These are phyloP conservation scores for Tholera decimalis DNA, from an alignment of 2,888 invertebrate genomes.

Conservation along the genomic window DNA sequence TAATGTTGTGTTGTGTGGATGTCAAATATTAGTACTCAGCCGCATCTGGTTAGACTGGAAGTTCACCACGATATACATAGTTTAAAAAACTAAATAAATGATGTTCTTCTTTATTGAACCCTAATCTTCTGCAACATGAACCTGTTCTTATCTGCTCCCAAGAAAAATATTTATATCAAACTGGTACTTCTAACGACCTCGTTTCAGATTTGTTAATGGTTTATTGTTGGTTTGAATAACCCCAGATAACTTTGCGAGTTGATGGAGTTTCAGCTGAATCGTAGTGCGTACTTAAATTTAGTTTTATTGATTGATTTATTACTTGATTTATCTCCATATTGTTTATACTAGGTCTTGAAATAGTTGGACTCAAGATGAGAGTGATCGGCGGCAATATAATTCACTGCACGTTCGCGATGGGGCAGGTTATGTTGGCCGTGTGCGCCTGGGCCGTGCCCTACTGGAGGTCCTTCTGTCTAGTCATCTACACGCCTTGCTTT, in stretches of 20 bases:
- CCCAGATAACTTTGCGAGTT: too few species aligned
- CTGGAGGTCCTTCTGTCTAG: slow-evolving; percentile 92
- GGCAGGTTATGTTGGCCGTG: slow-evolving; percentile 92
- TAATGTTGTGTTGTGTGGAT: too few species aligned
- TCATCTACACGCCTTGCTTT: slow-evolving; percentile 92
- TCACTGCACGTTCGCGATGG: slow-evolving; percentile 92
- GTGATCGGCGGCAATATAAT: slow-evolving; percentile 93
- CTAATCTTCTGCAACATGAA: background rate
- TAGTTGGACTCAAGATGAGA: slow-evolving; percentile 93
- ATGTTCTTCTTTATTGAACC: too few species aligned
- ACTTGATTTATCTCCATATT: background rate
- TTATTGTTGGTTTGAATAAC: too few species aligned
- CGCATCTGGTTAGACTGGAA: too few species aligned
- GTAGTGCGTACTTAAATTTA: too few species aligned
- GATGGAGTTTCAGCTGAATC: too few species aligned
- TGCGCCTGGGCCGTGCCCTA: slow-evolving; percentile 92
- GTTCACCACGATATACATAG: too few species aligned
- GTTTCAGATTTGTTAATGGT: background rate
- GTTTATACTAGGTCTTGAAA: slow-evolving; percentile 91
- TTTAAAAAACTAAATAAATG: too few species aligned
- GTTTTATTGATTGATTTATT: background rate
- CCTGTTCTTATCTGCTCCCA: background rate
- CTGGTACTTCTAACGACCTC: background rate
- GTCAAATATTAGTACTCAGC: too few species aligned
- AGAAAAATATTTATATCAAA: background rate